phyloP scores from a whole-genome alignment of 2,797 vertebrate genomes.

The Telmatherina bonti region DNA sequence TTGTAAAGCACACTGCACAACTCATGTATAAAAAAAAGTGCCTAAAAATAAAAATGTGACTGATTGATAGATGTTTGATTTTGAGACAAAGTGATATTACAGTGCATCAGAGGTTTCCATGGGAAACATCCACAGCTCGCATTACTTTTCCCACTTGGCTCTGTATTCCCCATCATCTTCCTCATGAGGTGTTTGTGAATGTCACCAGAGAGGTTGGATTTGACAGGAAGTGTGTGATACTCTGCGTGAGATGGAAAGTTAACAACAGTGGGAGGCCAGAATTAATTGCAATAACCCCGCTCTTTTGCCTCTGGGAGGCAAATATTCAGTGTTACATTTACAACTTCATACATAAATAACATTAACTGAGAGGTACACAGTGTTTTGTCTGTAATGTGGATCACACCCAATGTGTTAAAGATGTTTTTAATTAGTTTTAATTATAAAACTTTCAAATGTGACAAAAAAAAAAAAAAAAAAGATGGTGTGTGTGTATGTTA shows the following conservation, averaged over 20 bases:
- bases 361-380: too few relatives aligned
- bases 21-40: background rate
- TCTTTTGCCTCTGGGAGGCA: slow-evolving; percentile 22
- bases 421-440: background rate
- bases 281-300: slow-evolving; percentile 51
- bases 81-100: slow-evolving; percentile 4
- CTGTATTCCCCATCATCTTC: slow-evolving; percentile 32
- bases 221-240: slow-evolving; percentile 12
- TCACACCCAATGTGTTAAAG: background rate
- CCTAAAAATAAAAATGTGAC: background rate
- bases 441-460: too few relatives aligned
- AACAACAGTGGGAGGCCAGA: slow-evolving; percentile 33
- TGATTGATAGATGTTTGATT: background rate
- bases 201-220: slow-evolving; percentile 17
- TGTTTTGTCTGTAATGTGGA: background rate
- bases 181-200: too few relatives aligned
- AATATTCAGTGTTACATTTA: slow-evolving; percentile 17
- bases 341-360: slow-evolving; percentile 5
- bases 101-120: slow-evolving; percentile 8
- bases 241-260: background rate
- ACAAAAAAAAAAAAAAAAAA: too few relatives aligned
- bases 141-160: slow-evolving; percentile 50
- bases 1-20: background rate
- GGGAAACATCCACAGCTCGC: slow-evolving; percentile 24
- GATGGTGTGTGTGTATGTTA: slow-evolving; percentile 56